Evolutionary conservation across 1,140 invertebrate species (phyloP).

Genomic region (Adelges cooleyi): DNA sequence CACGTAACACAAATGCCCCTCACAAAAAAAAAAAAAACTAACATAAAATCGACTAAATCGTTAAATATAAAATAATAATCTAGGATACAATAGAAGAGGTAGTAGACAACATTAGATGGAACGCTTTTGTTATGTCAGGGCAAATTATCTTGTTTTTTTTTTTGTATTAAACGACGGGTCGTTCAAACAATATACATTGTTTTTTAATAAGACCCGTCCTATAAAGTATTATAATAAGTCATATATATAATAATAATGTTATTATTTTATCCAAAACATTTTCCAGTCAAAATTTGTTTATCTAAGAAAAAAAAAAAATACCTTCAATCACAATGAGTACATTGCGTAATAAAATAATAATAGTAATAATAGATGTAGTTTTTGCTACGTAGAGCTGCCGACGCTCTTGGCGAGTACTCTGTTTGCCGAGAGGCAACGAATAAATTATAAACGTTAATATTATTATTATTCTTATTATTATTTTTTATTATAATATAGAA

Average conservation of each 20-base stretch:
- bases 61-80: slow-evolving; percentile 4
- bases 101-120: too few species aligned
- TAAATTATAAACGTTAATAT: neutral
- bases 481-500: neutral
- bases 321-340: neutral
- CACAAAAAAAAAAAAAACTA: too few species aligned
- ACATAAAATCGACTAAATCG: too few species aligned
- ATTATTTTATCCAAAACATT: neutral
- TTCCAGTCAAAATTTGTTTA: neutral
- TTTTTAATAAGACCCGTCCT: neutral
- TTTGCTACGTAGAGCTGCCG: neutral
- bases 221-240: neutral
- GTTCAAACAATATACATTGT: neutral
- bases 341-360: neutral
- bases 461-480: neutral
- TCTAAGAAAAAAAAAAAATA: neutral
- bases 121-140: too few species aligned
- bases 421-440: neutral
- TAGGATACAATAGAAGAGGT: too few species aligned
- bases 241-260: neutral
- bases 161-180: too few species aligned
- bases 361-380: neutral
- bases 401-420: neutral
- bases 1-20: neutral
- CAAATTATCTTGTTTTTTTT: too few species aligned